Evolutionary conservation across 2,797 vertebrate species (phyloP), one percentile per base, ranked within the genome.

Genomic region (Sitta carolinensis): DNA sequence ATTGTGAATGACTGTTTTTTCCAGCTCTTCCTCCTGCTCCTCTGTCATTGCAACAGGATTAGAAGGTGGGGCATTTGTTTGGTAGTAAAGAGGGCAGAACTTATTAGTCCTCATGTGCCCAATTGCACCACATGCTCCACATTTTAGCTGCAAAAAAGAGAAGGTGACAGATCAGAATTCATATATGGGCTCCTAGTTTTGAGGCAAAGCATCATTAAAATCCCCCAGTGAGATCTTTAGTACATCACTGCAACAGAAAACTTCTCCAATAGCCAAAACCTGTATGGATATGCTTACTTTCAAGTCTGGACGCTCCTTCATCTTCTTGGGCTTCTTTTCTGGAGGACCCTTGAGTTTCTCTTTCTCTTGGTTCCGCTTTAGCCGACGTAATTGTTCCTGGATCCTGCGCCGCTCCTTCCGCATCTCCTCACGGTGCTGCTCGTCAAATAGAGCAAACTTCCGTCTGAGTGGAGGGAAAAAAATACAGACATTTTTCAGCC

Each of bases 21-120:
- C 99, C 87, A 99, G 98, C 97, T 99, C 99, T 87, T 99, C 99
- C 92, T 99, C 99, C 96, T 99, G 99, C 94, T 99, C 99, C 93
- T 99, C 99, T 34, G 99, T 99, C 99, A 99, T 99, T 87, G 99
- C 99, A n/a, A 99, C 99, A 2, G 99, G 99, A 96, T 99, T 99
- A 36, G 99, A 99, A 62, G 99, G 99, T 1, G 99, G 99, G 4
- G 99, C 99, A 66, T 99, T 99, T 84, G 99, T 99, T 98, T 99
- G 99, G 97, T 99, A 99, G 98, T 99, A 99, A 32, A 99, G 98
- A 4, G 99, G 99, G 94, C 99, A 99, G 97, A 99, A 99, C 93
- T 99, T 99, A 97, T 99, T 99, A 96, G 99, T 99, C 93, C 99
- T 99, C 99, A 99, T 99, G 97, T 99, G 99, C 51, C 99, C 99